phyloP scores from a whole-genome alignment of 1,140 invertebrate genomes.

The Hylaeus anthracinus region DNA sequence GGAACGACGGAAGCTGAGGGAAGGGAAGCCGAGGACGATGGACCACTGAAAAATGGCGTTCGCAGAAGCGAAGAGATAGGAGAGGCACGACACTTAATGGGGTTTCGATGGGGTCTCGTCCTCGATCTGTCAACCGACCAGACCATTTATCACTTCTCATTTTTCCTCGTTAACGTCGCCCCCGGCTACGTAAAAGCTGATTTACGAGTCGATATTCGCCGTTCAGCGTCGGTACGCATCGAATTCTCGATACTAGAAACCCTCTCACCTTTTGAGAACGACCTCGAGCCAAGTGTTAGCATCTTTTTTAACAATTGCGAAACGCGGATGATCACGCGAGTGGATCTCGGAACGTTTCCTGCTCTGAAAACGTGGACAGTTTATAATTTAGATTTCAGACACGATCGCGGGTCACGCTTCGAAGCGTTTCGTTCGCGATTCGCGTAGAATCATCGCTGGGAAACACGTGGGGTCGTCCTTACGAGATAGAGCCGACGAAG shows the following conservation, averaged over 20 bases:
- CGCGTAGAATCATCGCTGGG: background rate
- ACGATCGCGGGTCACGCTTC: constrained; percentile 16
- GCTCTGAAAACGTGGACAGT: background rate
- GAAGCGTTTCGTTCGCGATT: background rate
- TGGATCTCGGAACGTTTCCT: too few relatives aligned
- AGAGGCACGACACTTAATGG: constrained; percentile 58
- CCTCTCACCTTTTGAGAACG: background rate
- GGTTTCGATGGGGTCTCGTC: constrained; percentile 64
- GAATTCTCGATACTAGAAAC: constrained; percentile 9
- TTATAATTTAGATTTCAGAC: background rate
- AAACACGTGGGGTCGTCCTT: background rate
- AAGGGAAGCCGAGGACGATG: background rate
- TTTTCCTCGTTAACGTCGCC: constrained; percentile 65
- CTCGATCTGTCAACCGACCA: constrained; percentile 50
- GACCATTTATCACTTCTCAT: constrained; percentile 66
- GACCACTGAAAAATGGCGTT: constrained; percentile 30
- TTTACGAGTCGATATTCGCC: constrained; percentile 55
- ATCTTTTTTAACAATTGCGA: too few relatives aligned
- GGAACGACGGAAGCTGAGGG: too few relatives aligned
- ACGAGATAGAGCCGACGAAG: background rate
- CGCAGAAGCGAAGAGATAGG: background rate
- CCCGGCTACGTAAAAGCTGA: constrained; percentile 40
- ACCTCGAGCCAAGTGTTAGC: background rate
- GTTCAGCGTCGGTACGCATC: constrained; percentile 21
- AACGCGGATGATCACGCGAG: too few relatives aligned